Base-by-base conservation (phyloP, 2,888 invertebrate species). In the Lepidocyrtoides sp. region DNA sequence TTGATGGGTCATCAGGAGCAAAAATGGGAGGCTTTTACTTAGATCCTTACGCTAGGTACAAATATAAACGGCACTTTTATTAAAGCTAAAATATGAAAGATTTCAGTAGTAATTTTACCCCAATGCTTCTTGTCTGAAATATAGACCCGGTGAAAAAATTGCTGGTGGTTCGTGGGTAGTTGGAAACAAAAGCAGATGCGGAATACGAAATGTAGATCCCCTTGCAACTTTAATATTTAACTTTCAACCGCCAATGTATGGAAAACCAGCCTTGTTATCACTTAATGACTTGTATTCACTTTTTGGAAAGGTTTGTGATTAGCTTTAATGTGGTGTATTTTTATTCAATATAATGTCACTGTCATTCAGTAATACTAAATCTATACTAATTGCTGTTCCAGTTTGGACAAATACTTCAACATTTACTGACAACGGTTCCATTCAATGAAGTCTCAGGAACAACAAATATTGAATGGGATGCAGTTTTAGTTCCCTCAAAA, bases 381-480 rank as follows among this genome's bases (percentile, higher is more conserved):
- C 36, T 69, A 36, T 69, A 36, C 36, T 66, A 7, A 8, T 10
- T 75, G 63, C 77, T 51, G n/a, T 92, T 95, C 12, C n/a, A 97
- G 96, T 98, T 99, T 95, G 99, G 99, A 0, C 97, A 97, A 93
- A 96, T 97, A 0, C 95, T 99, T 66, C 98, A 99, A 94, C 97
- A 98, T 95, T 95, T 99, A 92, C 95, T 99, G 44, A 98, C 98
- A 0, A 97, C 96, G 94, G 97, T 97, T 0, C 97, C 97, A 17
- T 98, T 98, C 95, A 96, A 97, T 0, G 98, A 98, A 95, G 96
- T 98, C 0, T 97, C 98, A 1, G 99, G 99, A 0, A 95, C 97
- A 26, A 97, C 97, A 0, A 98, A 98, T 95, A 96, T 99, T 0
- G 99, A 99, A 96, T 98, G 98, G 98, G 99, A 99, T 95, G 98